Evolutionary conservation across 2,888 invertebrate species (phyloP).

Genomic region (Clusia tigrina): DNA sequence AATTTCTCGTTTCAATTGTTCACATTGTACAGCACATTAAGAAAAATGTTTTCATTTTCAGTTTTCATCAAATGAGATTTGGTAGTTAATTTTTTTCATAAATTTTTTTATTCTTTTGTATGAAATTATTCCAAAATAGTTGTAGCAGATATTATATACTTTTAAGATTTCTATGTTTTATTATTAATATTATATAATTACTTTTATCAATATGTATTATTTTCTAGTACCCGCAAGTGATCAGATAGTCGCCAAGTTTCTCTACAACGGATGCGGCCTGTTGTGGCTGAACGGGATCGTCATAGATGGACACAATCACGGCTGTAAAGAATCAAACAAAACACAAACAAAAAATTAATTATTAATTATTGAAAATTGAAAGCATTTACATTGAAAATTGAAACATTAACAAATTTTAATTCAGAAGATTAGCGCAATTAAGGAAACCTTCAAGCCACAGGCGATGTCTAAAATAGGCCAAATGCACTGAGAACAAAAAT

Average conservation of each 20-base stretch:
- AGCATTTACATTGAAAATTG: conserved; percentile 15
- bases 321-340: conserved; percentile 71
- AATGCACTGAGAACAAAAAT: conserved; percentile 4
- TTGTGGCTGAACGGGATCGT: conserved; percentile 96
- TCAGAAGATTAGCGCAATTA: background rate
- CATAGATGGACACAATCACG: conserved; percentile 92
- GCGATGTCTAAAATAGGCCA: conserved; percentile 1
- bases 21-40: no score
- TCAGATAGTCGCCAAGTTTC: conserved; percentile 96
- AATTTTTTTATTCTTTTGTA: conserved; percentile 43
- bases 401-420: conserved; percentile 16
- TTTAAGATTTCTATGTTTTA: conserved; percentile 33
- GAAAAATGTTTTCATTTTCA: no score
- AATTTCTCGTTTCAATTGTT: no score
- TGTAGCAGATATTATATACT: conserved; percentile 53
- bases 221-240: conserved; percentile 94
- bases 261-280: conserved; percentile 96
- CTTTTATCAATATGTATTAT: conserved; percentile 50
- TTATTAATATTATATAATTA: conserved; percentile 54
- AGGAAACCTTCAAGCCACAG: background rate
- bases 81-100: conserved; percentile 32
- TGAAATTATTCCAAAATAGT: conserved; percentile 54
- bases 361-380: conserved; percentile 16
- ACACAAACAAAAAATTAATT: background rate
- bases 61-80: background rate